phyloP scores from a whole-genome alignment of 2,113 vertebrate species.

The Takifugu bimaculatus region DNA sequence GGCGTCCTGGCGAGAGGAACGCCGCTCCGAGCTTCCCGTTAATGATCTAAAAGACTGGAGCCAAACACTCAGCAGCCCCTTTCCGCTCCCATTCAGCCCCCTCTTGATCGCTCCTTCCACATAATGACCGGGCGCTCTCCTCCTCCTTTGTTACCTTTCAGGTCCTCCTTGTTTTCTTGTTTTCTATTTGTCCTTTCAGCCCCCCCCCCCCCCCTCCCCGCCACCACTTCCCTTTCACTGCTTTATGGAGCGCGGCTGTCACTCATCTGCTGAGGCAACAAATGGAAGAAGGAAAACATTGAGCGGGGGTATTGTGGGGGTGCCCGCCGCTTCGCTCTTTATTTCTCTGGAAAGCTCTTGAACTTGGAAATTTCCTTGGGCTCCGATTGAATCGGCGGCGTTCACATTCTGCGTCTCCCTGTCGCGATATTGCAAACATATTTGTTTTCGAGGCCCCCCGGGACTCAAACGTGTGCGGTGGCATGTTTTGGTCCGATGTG shows the following conservation, averaged over 20 bases:
- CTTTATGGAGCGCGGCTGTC: conserved; percentile 70
- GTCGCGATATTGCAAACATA: conserved; percentile 41
- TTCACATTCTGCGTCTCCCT: conserved; percentile 33
- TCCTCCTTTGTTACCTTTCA: conserved; percentile 78
- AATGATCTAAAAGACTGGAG: conserved; percentile 88
- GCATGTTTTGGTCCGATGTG: too few species aligned
- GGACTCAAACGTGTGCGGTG: background rate
- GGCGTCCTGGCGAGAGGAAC: conserved; percentile 81
- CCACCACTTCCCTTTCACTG: conserved; percentile 66
- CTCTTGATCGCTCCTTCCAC: conserved; percentile 58
- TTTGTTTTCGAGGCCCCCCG: conserved; percentile 35
- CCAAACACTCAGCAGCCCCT: conserved; percentile 77
- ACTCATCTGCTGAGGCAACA: conserved; percentile 64
- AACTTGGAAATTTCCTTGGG: conserved; percentile 60
- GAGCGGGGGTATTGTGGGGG: conserved; percentile 49
- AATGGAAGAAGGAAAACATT: conserved; percentile 61
- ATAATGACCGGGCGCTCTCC: conserved; percentile 58
- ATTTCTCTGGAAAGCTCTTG: conserved; percentile 61
- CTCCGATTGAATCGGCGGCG: conserved; percentile 20
- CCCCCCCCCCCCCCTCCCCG: conserved; percentile 42
- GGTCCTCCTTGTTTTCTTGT: conserved; percentile 72
- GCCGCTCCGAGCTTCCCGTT: conserved; percentile 83
- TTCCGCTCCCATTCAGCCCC: conserved; percentile 57
- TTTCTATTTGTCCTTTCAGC: conserved; percentile 61
- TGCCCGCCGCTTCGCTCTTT: conserved; percentile 60